Evolutionary conservation across 2,888 invertebrate species (phyloP).

Genomic region (Stomorhina lunata): DNA sequence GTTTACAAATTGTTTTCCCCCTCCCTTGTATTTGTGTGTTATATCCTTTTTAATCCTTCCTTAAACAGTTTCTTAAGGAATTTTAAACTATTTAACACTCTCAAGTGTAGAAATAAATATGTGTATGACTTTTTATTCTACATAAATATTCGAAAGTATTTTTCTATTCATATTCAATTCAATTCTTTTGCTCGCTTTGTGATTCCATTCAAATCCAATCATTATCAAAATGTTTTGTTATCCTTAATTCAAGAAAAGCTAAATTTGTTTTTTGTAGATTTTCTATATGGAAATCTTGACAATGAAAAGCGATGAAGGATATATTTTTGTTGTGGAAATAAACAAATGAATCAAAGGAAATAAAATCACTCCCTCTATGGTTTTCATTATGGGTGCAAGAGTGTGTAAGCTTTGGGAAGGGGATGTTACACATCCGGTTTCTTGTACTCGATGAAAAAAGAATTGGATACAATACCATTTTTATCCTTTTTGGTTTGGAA

Average conservation of each 20-base stretch:
- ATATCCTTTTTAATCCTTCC: conserved; percentile 49
- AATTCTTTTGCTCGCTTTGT: too few species aligned
- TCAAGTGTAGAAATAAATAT: conserved; percentile 17
- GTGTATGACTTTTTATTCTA: conserved; percentile 15
- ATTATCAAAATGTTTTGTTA: conserved; percentile 35
- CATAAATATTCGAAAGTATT: too few species aligned
- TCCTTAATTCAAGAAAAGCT: conserved; percentile 20
- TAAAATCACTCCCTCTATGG: conserved; percentile 44
- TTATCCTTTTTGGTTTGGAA: conserved; percentile 41
- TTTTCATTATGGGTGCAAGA: background rate
- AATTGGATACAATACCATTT: conserved; percentile 45
- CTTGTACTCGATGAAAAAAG: conserved; percentile 24
- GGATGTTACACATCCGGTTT: conserved; percentile 36
- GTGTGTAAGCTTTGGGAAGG: background rate
- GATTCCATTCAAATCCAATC: conserved; percentile 36
- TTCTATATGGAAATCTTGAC: conserved; percentile 8
- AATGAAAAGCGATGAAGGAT: background rate
- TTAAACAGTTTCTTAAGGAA: conserved; percentile 15
- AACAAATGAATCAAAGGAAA: conserved; percentile 58
- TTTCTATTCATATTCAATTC: too few species aligned
- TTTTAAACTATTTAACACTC: conserved; percentile 38
- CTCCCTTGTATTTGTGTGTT: background rate
- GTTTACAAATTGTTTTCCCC: too few species aligned
- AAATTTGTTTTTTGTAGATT: background rate
- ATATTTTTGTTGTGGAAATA: conserved; percentile 19